Conservation (phyloP, 2,113 vertebrate genomes). For the Falcunculus frontatus region DNA sequence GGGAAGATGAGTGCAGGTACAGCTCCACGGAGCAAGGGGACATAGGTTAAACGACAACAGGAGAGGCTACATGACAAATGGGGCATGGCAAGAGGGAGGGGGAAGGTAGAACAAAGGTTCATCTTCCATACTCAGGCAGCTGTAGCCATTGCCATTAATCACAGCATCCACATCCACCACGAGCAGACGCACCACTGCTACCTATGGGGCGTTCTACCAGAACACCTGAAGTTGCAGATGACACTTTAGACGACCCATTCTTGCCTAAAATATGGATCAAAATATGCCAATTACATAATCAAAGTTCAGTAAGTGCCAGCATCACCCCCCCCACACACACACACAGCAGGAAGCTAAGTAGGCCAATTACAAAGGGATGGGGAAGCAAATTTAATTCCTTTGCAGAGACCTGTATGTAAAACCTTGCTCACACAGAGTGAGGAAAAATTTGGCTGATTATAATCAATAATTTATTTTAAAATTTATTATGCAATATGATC, state of each 20-base stretch:
- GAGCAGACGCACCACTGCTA: not conserved
- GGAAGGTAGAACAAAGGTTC: conserved; percentile 32
- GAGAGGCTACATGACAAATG: conserved; percentile 10
- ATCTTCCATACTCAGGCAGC: not conserved
- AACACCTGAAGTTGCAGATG: not conserved
- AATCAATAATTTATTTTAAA: not conserved
- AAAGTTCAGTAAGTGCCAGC: not conserved
- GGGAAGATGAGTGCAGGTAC: not conserved
- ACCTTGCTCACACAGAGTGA: not conserved
- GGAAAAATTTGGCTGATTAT: not conserved
- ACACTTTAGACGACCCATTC: not conserved
- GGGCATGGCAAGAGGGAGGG: not conserved
- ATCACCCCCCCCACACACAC: not conserved
- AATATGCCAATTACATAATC: not conserved
- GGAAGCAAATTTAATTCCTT: not conserved
- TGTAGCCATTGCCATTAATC: conserved; percentile 14
- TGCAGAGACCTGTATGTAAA: not conserved
- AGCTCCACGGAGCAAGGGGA: not conserved
- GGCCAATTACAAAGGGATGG: not conserved
- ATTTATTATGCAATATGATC: not conserved
- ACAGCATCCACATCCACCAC: not conserved
- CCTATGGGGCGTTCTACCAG: not conserved
- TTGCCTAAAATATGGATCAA: not conserved
- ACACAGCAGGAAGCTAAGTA: not conserved
- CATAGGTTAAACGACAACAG: not conserved